Conservation (phyloP, 2,888 invertebrate species). For the Hemistola chrysoprasaria region DNA sequence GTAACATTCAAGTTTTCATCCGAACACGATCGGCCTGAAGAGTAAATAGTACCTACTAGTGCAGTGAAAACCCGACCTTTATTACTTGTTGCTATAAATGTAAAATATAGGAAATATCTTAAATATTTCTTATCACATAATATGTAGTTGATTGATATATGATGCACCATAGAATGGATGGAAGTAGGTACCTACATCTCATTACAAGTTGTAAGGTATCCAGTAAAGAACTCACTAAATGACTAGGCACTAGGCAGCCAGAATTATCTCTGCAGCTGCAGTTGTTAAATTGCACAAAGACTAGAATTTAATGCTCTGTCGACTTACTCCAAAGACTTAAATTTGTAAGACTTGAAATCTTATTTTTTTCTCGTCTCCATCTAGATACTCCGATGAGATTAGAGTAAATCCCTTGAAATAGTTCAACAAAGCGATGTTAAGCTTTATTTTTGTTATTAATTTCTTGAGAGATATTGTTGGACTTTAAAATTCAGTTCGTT, state of each 20-base stretch:
- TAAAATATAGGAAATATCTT: no score
- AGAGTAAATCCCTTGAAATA: conserved; percentile 22
- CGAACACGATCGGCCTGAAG: no score
- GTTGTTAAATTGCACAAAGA: conserved; percentile 69
- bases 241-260: conserved; percentile 32
- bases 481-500: no score
- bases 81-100: no score
- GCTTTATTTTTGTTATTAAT: conserved; percentile 17
- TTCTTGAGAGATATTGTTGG: conserved; percentile 1
- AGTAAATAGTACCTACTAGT: no score
- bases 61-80: no score
- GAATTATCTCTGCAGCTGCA: conserved; percentile 51
- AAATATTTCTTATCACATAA: no score
- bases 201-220: conserved; percentile 25
- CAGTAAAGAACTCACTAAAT: conserved; percentile 41
- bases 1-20: no score
- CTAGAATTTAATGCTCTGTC: conserved; percentile 55
- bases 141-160: no score
- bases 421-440: conserved; percentile 14
- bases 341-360: conserved; percentile 45
- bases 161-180: no score
- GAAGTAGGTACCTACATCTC: conserved; percentile 20
- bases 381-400: conserved; percentile 22
- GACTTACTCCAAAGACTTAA: conserved; percentile 47
- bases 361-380: conserved; percentile 21